These are phyloP conservation scores for Microcaecilia unicolor DNA, from an alignment of 2,797 vertebrate genomes.

Conservation along the genomic window DNA sequence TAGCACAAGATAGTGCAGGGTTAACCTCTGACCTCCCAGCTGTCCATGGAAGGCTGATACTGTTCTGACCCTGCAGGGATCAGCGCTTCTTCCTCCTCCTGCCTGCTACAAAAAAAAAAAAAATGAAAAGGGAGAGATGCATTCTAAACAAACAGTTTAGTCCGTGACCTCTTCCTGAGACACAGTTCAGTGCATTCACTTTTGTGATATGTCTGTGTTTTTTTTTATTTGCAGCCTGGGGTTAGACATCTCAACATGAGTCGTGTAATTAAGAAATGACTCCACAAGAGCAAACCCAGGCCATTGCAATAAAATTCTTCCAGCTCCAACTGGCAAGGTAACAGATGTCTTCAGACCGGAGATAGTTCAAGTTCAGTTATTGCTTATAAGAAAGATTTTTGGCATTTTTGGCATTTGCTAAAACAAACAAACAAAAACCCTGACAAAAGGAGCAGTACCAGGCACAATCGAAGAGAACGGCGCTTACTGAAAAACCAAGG, in stretches of 20 bases:
- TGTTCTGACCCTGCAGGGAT: conserved; percentile 21
- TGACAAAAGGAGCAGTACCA: too few species aligned
- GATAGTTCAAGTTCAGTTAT: too few species aligned
- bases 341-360: not conserved
- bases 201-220: conserved; percentile 25
- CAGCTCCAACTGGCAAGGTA: not conserved
- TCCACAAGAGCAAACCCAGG: not conserved
- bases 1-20: conserved; percentile 31
- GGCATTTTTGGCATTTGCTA: too few species aligned
- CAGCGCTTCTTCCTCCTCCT: conserved; percentile 23
- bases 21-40: conserved; percentile 44
- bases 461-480: too few species aligned
- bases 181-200: conserved; percentile 15
- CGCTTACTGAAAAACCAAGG: too few species aligned
- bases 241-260: not conserved
- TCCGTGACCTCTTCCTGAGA: conserved; percentile 30
- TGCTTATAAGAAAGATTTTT: too few species aligned
- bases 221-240: too few species aligned
- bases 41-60: conserved; percentile 22
- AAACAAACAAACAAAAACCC: too few species aligned
- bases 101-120: conserved; percentile 17
- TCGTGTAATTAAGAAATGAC: not conserved
- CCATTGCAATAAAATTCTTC: not conserved
- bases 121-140: too few species aligned
- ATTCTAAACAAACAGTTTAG: conserved; percentile 39